Evolutionary conservation across 2,888 invertebrate genomes (phyloP).

Genomic region (Rhynchonema sp.): DNA sequence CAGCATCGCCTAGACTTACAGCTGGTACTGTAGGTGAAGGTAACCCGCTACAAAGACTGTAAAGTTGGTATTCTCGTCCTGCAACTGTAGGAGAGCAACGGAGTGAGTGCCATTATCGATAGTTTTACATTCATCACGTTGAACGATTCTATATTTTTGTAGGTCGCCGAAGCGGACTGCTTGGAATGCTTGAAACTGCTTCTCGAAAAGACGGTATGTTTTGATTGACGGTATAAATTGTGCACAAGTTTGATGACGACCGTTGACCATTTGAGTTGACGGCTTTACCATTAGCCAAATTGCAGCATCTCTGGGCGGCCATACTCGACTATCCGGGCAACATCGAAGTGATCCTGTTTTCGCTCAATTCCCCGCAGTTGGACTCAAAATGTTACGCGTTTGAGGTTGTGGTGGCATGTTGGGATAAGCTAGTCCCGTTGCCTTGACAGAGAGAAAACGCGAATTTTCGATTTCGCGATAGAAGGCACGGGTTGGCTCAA

Average conservation of each 20-base stretch:
- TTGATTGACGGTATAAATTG: not conserved
- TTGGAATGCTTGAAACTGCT: conserved; percentile 22
- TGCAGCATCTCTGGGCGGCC: not conserved
- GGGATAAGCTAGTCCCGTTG: too few species aligned
- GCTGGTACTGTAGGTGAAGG: too few species aligned
- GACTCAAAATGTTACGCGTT: conserved; percentile 24
- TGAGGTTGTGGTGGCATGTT: conserved; percentile 17
- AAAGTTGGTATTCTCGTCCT: too few species aligned
- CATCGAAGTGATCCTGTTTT: conserved; percentile 19
- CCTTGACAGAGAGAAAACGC: too few species aligned
- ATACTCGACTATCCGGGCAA: conserved; percentile 19
- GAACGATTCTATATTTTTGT: not conserved
- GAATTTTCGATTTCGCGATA: too few species aligned
- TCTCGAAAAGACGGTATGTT: conserved; percentile 18
- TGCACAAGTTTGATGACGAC: too few species aligned
- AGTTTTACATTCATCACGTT: not conserved
- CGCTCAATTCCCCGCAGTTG: conserved; percentile 21
- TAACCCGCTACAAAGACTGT: too few species aligned
- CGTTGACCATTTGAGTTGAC: too few species aligned
- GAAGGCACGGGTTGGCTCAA: too few species aligned
- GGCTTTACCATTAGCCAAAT: not conserved
- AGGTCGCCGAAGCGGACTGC: conserved; percentile 23
- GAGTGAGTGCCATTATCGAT: too few species aligned
- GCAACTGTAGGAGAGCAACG: too few species aligned
- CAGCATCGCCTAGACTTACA: too few species aligned